A percentile compares a stretch with the other conserved stretches of the same genome.
These are phyloP conservation scores for Brachyptera risi DNA, from an alignment of 2,888 invertebrate genomes.

Conservation along the genomic window DNA sequence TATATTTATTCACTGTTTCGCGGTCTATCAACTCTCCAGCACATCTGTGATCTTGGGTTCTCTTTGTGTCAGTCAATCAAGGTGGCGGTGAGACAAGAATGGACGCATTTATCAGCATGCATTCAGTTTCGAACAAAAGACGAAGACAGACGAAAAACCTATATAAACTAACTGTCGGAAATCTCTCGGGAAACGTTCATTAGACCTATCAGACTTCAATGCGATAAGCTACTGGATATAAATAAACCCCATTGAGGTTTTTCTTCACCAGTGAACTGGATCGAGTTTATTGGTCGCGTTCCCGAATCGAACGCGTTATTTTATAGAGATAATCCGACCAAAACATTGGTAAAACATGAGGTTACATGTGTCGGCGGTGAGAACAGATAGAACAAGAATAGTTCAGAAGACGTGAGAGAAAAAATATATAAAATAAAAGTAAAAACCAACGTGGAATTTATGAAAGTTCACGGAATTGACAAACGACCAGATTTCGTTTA, in stretches of 20 bases:
- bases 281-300: neutral
- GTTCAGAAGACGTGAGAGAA: conserved; percentile 5
- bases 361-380: neutral
- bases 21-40: too few relatives aligned
- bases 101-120: too few relatives aligned
- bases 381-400: conserved; percentile 12
- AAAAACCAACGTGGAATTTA: conserved; percentile 16
- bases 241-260: neutral
- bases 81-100: neutral
- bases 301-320: neutral
- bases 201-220: conserved; percentile 16
- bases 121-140: neutral
- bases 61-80: conserved; percentile 12
- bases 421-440: conserved; percentile 7
- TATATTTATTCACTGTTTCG: neutral
- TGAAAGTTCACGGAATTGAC: conserved; percentile 15
- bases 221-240: conserved; percentile 13
- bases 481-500: conserved; percentile 23
- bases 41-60: too few relatives aligned
- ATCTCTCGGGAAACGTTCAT: conserved; percentile 7
- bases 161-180: conserved; percentile 19
- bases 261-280: neutral
- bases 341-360: conserved; percentile 15
- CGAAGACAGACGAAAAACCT: conserved; percentile 1
- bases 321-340: conserved; percentile 14